Percentiles rank a stretch among this genome's conserved stretches.
These are phyloP conservation scores for Sinocyclocheilus anshuiensis DNA, from an alignment of 2,113 vertebrate species.

Conservation along the genomic window DNA sequence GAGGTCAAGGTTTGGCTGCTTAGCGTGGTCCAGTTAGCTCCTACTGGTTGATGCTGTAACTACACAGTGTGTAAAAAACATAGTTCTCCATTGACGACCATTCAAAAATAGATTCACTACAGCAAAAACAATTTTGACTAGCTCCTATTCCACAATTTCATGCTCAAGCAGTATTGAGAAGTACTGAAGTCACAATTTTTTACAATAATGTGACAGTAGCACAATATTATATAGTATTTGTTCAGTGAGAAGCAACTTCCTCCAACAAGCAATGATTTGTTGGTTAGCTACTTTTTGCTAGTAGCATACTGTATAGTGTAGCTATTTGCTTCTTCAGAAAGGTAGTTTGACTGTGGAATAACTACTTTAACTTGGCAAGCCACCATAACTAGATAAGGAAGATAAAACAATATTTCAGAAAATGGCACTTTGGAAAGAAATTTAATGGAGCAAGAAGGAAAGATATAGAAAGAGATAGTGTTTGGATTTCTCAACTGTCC, in stretches of 20 bases:
- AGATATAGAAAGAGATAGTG: conserved; percentile 26
- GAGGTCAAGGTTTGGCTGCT: neutral
- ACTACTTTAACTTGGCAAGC: neutral
- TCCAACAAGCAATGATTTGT: neutral
- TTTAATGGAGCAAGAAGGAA: conserved; percentile 17
- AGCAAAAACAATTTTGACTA: neutral
- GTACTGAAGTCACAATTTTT: neutral
- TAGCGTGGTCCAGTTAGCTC: neutral
- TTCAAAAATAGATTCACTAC: neutral
- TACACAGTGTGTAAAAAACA: neutral
- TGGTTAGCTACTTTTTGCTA: neutral
- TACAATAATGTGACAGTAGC: neutral
- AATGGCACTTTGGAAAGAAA: neutral
- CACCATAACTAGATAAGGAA: neutral
- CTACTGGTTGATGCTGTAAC: neutral
- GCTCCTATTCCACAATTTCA: neutral
- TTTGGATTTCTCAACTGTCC: neutral
- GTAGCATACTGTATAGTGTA: neutral
- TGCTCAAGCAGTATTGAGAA: neutral
- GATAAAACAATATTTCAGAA: neutral
- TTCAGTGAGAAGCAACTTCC: neutral
- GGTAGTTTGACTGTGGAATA: neutral
- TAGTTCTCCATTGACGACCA: neutral
- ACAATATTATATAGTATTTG: neutral
- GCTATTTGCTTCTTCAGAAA: neutral